Conservation (phyloP, 2,888 invertebrate species). For the Cephalotes varians region DNA sequence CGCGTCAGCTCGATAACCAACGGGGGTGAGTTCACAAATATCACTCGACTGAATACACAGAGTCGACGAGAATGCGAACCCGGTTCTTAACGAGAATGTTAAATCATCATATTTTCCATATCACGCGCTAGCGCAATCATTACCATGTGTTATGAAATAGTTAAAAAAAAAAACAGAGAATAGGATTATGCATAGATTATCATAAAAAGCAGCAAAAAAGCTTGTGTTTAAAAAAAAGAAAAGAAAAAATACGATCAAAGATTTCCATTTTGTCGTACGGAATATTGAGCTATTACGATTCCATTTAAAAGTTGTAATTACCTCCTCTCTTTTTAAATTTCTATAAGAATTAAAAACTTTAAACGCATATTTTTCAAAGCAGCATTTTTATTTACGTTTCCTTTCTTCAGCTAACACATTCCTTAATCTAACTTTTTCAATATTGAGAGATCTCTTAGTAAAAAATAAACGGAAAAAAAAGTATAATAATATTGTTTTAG, state of each 20-base stretch:
- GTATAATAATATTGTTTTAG: neutral
- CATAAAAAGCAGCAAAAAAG: neutral
- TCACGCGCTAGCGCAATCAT: neutral
- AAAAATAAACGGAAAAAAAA: neutral
- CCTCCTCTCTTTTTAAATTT: neutral
- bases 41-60: constrained; percentile 20
- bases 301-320: constrained; percentile 23
- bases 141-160: neutral
- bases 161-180: neutral
- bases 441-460: neutral
- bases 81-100: constrained; percentile 2
- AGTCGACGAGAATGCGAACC: neutral
- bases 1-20: constrained; percentile 10
- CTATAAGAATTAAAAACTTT: constrained; percentile 3
- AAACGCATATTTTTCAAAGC: constrained; percentile 17
- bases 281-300: neutral
- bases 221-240: neutral
- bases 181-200: neutral
- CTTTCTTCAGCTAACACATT: neutral
- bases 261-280: neutral
- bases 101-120: neutral
- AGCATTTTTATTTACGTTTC: neutral
- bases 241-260: neutral
- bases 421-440: neutral
- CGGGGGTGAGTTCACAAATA: constrained; percentile 19